Percentiles rank a stretch among this genome's conserved stretches.
These are phyloP conservation scores for Orthosia incerta DNA, from an alignment of 2,888 invertebrate species.

Conservation along the genomic window DNA sequence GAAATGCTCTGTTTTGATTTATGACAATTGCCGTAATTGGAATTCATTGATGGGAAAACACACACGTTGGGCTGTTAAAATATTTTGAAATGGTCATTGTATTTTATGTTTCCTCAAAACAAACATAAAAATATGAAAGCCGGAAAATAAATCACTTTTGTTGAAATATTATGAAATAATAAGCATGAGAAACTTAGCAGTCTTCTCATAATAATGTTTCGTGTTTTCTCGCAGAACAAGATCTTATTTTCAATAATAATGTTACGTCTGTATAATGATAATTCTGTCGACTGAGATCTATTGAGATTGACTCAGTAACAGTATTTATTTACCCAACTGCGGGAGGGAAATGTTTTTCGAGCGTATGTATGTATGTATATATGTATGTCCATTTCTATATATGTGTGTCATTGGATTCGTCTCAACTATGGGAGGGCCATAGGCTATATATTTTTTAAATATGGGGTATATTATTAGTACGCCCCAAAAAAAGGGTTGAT, in stretches of 20 bases:
- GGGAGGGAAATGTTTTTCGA: too few species aligned
- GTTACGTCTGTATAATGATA: background rate
- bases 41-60: slow-evolving; percentile 8
- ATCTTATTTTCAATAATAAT: background rate
- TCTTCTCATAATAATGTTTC: background rate
- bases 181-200: background rate
- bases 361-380: too few species aligned
- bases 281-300: background rate
- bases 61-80: slow-evolving; percentile 11
- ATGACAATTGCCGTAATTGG: slow-evolving; percentile 27
- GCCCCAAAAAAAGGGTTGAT: too few species aligned
- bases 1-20: slow-evolving; percentile 55
- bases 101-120: slow-evolving; percentile 45
- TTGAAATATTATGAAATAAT: slow-evolving; percentile 12
- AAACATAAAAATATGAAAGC: slow-evolving; percentile 31
- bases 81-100: slow-evolving; percentile 28
- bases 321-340: too few species aligned
- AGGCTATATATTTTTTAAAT: too few species aligned
- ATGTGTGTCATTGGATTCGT: too few species aligned
- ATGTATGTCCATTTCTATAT: too few species aligned
- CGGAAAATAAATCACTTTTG: slow-evolving; percentile 28
- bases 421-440: too few species aligned
- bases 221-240: background rate
- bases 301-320: background rate
- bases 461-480: too few species aligned